A percentile compares a stretch with the other conserved stretches of the same genome.
Conservation (phyloP, 2,888 invertebrate genomes). For the Spodoptera exigua region DNA sequence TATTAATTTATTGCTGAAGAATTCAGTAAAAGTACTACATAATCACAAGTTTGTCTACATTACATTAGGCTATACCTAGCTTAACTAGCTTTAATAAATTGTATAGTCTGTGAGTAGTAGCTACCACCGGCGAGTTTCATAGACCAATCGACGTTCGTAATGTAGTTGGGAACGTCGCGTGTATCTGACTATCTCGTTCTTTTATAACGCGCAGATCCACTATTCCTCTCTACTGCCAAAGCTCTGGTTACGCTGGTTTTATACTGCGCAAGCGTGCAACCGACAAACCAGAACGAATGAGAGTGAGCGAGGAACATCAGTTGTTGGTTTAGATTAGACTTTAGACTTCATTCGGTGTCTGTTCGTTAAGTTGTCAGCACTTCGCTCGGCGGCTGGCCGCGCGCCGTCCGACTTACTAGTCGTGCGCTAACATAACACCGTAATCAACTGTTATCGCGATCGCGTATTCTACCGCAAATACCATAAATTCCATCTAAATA, state of each 20-base stretch:
- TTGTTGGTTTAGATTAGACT: constrained; percentile 24
- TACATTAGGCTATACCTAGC: too few relatives aligned
- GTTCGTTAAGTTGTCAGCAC: constrained; percentile 58
- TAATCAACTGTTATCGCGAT: constrained; percentile 68
- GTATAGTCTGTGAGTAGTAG: constrained; percentile 12
- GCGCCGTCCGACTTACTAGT: constrained; percentile 60
- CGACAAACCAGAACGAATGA: constrained; percentile 28
- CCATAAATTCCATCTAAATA: constrained; percentile 59
- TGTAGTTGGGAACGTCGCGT: constrained; percentile 2
- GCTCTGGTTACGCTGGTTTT: constrained; percentile 40
- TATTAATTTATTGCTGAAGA: too few relatives aligned
- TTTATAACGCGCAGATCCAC: constrained; percentile 13
- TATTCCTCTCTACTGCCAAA: constrained; percentile 14
- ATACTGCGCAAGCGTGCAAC: constrained; percentile 19
- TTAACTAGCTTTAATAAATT: neutral
- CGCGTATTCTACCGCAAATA: constrained; percentile 68
- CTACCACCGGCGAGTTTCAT: neutral
- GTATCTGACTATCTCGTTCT: constrained; percentile 35
- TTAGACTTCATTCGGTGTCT: constrained; percentile 41
- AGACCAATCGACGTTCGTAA: constrained; percentile 24
- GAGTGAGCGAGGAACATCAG: constrained; percentile 14
- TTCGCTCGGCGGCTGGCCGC: constrained; percentile 61
- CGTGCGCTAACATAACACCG: constrained; percentile 62
- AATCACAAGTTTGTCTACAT: too few relatives aligned
- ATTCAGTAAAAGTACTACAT: too few relatives aligned